Evolutionary conservation across 2,888 invertebrate genomes (phyloP), one percentile per base, ranked within the genome.

Genomic region (Drosophila kambysellisi): DNA sequence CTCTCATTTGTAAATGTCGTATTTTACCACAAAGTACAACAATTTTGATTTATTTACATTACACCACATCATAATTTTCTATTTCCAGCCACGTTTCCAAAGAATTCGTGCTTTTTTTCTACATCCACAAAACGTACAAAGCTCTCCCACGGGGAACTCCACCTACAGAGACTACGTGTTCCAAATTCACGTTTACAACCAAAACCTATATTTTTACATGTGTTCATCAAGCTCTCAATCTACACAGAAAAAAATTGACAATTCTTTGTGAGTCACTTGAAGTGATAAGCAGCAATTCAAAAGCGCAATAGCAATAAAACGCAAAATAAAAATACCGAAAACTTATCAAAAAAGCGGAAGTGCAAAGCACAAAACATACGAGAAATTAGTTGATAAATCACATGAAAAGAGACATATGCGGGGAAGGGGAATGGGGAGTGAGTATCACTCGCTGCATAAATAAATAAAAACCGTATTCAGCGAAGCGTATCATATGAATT

Each of bases 381-480:
- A 81, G 62, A 76, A 68, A 66, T 76, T 76, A 76, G 76, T 51
- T 76, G 76, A 80, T 76, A 76, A 78, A 59, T 46, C n/a, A 29
- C 29, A 58, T 61, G 41, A 53, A 61, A 35, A 25, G 39, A 12
- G 50, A 35, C 46, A 15, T 20, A 64, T 39, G 30, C 3, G 5
- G 32, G 56, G 5, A 25, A 37, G 43, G 43, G 20, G 9, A 5
- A 20, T 29, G 30, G 25, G 35, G 46, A 32, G 48, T 50, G 25
- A 37, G 17, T 7, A 37, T 12, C 20, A 43, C 1, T 58, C 11
- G 46, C 50, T 80, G 81, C 68, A 81, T 72, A 81, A 76, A 79
- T 81, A 76, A 76, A 79, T 79, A 65, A 76, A 76, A 76, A 62
- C 57, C 65, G 46, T 50, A 79, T 65, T 72, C 72, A 72, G 5